Percentiles rank a stretch among this genome's conserved stretches.
Evolutionary conservation across 1,140 invertebrate genomes (phyloP).

Genomic region (Latrodectus geometricus): DNA sequence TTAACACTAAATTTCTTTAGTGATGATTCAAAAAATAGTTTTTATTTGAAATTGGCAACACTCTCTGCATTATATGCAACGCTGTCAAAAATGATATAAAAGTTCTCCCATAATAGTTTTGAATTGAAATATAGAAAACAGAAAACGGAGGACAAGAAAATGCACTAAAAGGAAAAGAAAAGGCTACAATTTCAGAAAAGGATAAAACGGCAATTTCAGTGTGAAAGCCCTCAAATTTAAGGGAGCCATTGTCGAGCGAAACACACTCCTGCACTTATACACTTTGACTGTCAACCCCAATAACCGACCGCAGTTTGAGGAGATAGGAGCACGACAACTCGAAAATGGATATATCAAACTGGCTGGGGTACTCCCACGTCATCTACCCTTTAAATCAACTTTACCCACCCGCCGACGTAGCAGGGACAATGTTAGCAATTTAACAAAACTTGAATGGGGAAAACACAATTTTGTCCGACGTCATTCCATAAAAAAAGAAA

Average conservation of each 20-base stretch:
- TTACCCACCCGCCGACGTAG: constrained; percentile 15
- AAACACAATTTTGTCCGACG: constrained; percentile 40
- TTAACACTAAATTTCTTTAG: no score
- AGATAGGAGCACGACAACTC: constrained; percentile 40
- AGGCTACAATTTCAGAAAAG: neutral
- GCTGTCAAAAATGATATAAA: no score
- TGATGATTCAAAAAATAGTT: no score
- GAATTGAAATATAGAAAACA: no score
- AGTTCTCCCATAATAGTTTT: no score
- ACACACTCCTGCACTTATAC: constrained; percentile 32
- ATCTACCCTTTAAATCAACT: constrained; percentile 56
- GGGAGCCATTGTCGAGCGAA: constrained; percentile 29
- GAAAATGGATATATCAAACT: neutral
- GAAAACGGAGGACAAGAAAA: no score
- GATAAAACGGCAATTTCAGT: constrained; percentile 27
- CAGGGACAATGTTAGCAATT: constrained; percentile 53
- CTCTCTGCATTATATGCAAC: no score
- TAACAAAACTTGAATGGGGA: constrained; percentile 46
- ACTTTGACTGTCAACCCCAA: constrained; percentile 39
- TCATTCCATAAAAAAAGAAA: neutral
- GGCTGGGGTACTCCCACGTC: neutral
- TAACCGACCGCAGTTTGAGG: constrained; percentile 37
- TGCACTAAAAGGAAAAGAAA: neutral
- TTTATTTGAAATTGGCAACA: no score
- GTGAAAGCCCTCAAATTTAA: constrained; percentile 52